These are phyloP conservation scores for Andrena fulva DNA, from an alignment of 2,888 invertebrate genomes.

Conservation along the genomic window DNA sequence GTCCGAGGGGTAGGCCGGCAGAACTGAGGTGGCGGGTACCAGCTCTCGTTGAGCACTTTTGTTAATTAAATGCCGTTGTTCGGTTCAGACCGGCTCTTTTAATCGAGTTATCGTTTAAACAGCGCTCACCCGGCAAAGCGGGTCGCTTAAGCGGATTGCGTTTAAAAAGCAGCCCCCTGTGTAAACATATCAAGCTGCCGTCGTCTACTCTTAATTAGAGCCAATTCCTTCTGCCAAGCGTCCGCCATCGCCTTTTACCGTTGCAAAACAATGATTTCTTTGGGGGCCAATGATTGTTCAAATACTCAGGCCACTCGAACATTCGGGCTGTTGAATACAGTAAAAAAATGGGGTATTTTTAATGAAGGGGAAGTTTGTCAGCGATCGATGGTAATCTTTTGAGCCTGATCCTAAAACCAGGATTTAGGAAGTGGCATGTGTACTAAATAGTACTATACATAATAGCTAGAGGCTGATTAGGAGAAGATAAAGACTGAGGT, in stretches of 20 bases:
- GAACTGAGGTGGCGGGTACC: slow-evolving; percentile 59
- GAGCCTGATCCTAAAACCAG: too few relatives aligned
- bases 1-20: slow-evolving; percentile 46
- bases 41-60: slow-evolving; percentile 80
- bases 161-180: slow-evolving; percentile 73
- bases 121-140: slow-evolving; percentile 73
- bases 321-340: background rate
- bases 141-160: slow-evolving; percentile 65
- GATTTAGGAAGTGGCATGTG: too few relatives aligned
- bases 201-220: slow-evolving; percentile 76
- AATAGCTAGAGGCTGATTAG: too few relatives aligned
- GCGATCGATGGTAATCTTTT: background rate
- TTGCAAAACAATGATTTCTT: slow-evolving; percentile 1
- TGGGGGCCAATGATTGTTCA: background rate
- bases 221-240: slow-evolving; percentile 62
- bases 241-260: background rate
- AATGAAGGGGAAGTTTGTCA: background rate
- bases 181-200: slow-evolving; percentile 77
- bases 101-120: slow-evolving; percentile 81
- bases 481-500: too few relatives aligned
- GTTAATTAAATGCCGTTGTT: slow-evolving; percentile 83
- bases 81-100: slow-evolving; percentile 78
- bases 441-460: too few relatives aligned
- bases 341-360: background rate
- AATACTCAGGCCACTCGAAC: background rate